Base-by-base conservation (phyloP, 2,797 vertebrate genomes). In the Gymnocypris eckloni region DNA sequence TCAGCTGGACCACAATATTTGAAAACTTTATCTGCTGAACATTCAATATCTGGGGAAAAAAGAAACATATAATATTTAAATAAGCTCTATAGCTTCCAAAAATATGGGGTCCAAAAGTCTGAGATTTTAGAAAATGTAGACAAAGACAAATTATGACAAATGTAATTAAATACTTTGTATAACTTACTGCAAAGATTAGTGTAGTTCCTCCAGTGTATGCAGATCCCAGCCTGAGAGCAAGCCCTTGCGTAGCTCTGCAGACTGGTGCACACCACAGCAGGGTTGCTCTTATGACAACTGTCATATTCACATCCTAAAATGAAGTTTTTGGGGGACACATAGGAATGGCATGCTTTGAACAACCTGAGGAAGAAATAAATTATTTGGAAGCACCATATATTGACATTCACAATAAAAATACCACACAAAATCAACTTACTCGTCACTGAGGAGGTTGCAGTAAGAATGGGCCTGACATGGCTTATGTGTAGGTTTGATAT, bases 121-220 rank as follows among this genome's bases (percentile, higher is more conserved):
- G 20, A 71, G 69, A 37, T 48, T 48, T 48, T 16, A 1, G 4
- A 6, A 25, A 25, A 45, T 33, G 33, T 33, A 33, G 33, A 33
- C 33, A 33, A 33, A 33, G 33, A 33, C 33, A 33, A 33, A 33
- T 33, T 33, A 33, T 33, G 33, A 72, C 13, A 2, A 64, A 25
- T 61, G 39, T n/a, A 33, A 66, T 72, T n/a, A 43, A 54, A 54
- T 22, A 3, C 4, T 33, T 33, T 33, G 33, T 33, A 33, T 33
- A 45, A 61, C 94, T 92, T 93, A 97, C 97, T 33, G 48, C 97
- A 97, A 52, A 94, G 84, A 82, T 84, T 78, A 10, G 86, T 78
- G 92, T 96, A 77, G 90, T 92, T 93, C 76, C 97, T 96, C 97
- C 97, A 98, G 89, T 96, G 59, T 1, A 93, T 33, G 61, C 97